Conservation (phyloP, 2,113 vertebrate species). For the Equus quagga region DNA sequence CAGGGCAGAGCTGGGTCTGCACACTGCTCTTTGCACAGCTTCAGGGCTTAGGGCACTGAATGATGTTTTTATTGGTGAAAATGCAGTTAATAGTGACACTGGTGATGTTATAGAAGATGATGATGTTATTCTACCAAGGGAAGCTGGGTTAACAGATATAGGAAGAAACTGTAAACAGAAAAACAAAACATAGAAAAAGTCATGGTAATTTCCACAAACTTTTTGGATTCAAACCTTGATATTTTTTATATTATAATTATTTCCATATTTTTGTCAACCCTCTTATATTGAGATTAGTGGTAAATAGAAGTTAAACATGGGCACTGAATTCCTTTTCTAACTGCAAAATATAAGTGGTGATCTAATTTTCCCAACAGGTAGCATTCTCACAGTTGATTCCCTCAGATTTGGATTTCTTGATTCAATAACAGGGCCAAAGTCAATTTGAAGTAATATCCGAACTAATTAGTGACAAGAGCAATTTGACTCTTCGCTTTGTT, state of each 20-base stretch:
- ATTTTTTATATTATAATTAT: not conserved
- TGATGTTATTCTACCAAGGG: not conserved
- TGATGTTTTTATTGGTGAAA: not conserved
- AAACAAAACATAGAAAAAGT: not conserved
- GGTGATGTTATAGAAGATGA: not conserved
- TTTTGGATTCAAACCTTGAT: not conserved
- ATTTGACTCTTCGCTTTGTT: conserved; percentile 53
- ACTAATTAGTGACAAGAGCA: conserved; percentile 73
- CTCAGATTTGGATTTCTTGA: conserved; percentile 48
- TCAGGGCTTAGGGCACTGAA: not conserved
- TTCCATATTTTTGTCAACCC: not conserved
- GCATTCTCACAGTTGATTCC: not conserved
- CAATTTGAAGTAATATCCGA: conserved; percentile 62
- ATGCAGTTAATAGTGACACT: not conserved
- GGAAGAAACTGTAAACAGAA: not conserved
- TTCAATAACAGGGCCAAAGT: conserved; percentile 54
- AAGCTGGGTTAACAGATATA: not conserved
- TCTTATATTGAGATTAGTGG: not conserved
- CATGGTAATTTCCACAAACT: not conserved
- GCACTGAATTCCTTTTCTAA: not conserved
- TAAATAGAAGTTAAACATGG: not conserved
- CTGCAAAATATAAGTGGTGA: not conserved
- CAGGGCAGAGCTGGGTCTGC: not conserved
- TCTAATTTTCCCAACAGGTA: not conserved
- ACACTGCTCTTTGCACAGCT: not conserved